Evolutionary conservation across 2,888 invertebrate genomes (phyloP).

Genomic region (Tenthredo distinguenda): DNA sequence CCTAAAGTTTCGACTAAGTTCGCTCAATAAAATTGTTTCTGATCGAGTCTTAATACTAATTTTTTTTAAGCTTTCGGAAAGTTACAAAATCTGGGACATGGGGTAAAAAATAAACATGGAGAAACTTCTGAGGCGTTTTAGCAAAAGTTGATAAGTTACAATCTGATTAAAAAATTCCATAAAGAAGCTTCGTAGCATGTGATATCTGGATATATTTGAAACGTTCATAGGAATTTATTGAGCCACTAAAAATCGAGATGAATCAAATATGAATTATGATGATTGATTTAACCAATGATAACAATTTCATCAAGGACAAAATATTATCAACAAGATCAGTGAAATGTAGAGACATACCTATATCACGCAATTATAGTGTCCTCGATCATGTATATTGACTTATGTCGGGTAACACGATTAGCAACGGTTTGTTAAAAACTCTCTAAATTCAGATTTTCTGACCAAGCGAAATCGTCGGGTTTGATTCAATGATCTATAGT

Average conservation of each 20-base stretch:
- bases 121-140: not conserved
- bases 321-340: not conserved
- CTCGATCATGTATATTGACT: not conserved
- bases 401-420: slow-evolving; percentile 14
- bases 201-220: not conserved
- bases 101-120: no score
- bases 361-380: not conserved
- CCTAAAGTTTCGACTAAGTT: no score
- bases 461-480: not conserved
- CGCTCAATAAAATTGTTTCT: no score
- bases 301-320: not conserved
- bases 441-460: not conserved
- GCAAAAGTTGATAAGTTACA: not conserved
- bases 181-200: not conserved
- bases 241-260: not conserved
- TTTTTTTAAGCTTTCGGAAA: no score
- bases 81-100: no score
- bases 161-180: not conserved
- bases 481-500: not conserved
- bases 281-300: not conserved
- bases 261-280: not conserved
- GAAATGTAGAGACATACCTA: not conserved
- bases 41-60: no score
- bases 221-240: not conserved
- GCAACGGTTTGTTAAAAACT: slow-evolving; percentile 18